Evolutionary conservation across 2,113 vertebrate genomes (phyloP), one percentile per base, ranked within the genome.

Genomic region (Mugil cephalus): DNA sequence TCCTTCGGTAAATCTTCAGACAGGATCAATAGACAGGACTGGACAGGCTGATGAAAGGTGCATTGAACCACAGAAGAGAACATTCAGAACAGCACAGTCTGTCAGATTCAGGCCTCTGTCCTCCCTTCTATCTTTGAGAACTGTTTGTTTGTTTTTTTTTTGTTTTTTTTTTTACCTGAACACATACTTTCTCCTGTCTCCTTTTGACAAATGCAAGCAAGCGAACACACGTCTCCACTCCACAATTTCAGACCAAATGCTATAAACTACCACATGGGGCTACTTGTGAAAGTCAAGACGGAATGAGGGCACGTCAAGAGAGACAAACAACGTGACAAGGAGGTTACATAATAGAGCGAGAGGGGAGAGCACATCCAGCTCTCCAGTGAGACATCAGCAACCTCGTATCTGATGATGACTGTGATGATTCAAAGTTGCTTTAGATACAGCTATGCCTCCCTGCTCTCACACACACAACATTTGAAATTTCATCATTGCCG

Each of bases 11-110:
- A 77, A 68, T 73, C 47, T 10, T 75, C 48, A 80, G 79, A 64
- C 46, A 62, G 42, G 50, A 90, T 88, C 69, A 13, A 84, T 86
- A 82, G 40, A 66, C 1, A 1, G 77, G 69, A 71, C 21, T 35
- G 78, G 74, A 83, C 70, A 59, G 39, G 38, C 6, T 38, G 55
- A 71, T 21, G 61, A 47, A 69, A 66, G 51, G 7, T n/a, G 36
- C 43, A 84, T 15, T 54, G 35, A 69, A 47, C 21, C 21, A 17
- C 24, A 30, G 24, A 48, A 64, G 21, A 12, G 38, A 64, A 64
- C 39, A 56, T 40, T 6, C 19, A 70, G 52, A 75, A 65, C 54
- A 54, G 48, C 46, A 39, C 1, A 38, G 45, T n/a, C 52, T 60
- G 58, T 61, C 39, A 40, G 45, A 21, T 65, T 53, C 34, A 1